A percentile compares a stretch with the other conserved stretches of the same genome.
phyloP scores from a whole-genome alignment of 2,797 vertebrate species.

The Tenualosa thibaudeaui region DNA sequence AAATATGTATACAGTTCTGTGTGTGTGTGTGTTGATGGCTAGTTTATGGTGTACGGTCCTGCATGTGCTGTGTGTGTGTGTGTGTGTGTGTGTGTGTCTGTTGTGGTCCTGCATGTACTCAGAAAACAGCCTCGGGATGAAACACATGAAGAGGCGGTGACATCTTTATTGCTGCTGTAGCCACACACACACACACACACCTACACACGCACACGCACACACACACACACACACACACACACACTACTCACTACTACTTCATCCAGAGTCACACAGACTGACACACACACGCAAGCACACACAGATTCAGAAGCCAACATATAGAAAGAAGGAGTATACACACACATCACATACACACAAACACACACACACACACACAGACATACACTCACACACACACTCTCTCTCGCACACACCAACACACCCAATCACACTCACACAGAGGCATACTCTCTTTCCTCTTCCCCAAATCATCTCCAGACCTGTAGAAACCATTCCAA shows the following conservation, averaged over 20 bases:
- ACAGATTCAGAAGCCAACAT: background rate
- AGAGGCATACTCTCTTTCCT: too few species aligned
- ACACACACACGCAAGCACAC: background rate
- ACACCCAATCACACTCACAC: too few species aligned
- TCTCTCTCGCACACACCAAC: too few species aligned
- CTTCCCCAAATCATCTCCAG: too few species aligned
- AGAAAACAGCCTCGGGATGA: constrained; percentile 7
- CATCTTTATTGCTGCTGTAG: constrained; percentile 1
- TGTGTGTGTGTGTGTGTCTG: constrained; percentile 1
- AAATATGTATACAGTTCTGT: background rate
- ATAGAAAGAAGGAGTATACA: background rate
- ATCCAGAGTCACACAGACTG: background rate
- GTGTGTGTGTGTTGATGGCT: background rate
- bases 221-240: background rate
- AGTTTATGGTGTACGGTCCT: background rate
- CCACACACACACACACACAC: background rate
- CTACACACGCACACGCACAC: background rate
- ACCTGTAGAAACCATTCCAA: too few species aligned
- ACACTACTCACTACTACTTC: background rate
- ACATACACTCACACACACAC: background rate
- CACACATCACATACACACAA: constrained; percentile 10
- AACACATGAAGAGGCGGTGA: constrained; percentile 13
- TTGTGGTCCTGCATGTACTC: constrained; percentile 27
- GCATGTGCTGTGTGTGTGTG: background rate
- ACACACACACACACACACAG: background rate